Evolutionary conservation across 2,797 vertebrate genomes (phyloP), one percentile per base, ranked within the genome.

Genomic region (Limnodromus scolopaceus): DNA sequence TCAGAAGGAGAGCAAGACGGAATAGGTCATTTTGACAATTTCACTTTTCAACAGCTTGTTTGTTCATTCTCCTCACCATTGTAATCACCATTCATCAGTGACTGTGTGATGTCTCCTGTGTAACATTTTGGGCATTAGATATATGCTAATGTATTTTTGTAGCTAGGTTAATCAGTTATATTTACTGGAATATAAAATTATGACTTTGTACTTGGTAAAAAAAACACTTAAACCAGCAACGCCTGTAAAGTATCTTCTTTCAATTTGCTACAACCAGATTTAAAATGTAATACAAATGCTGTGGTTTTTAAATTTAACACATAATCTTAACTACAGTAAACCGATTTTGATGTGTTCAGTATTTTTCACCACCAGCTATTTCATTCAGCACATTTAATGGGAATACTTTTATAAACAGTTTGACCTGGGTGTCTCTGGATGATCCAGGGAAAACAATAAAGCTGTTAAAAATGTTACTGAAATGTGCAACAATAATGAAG

Each of bases 131-230:
- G 45, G 43, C 43, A 72, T 49, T 87, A 65, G 71, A 51, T 84
- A 68, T 38, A 87, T 78, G 61, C 28, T 88, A 86, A 87, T 84
- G 53, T 61, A 13, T 60, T 96, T 91, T 82, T 58, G 68, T 61
- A 84, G 61, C 46, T 76, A 72, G 20, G 46, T 61, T 69, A 84
- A 92, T 95, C 64, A 43, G 45, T 89, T 87, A 18, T 55, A 91
- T 92, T 95, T 89, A 85, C 51, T 69, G 49, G 70, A 92, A 93
- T 87, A 89, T 60, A 85, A 72, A 95, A 82, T 95, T 80, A 74
- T 63, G 38, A 57, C 38, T 88, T 60, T 75, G 19, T 80, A 78
- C 63, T 89, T 91, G 43, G 30, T 46, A n/a, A 87, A 84, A 85
- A 84, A 74, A 12, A 0, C 18, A 25, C 16, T 7, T 75, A 78